phyloP scores from a whole-genome alignment of 2,797 vertebrate species.

The Margarornis squamiger region DNA sequence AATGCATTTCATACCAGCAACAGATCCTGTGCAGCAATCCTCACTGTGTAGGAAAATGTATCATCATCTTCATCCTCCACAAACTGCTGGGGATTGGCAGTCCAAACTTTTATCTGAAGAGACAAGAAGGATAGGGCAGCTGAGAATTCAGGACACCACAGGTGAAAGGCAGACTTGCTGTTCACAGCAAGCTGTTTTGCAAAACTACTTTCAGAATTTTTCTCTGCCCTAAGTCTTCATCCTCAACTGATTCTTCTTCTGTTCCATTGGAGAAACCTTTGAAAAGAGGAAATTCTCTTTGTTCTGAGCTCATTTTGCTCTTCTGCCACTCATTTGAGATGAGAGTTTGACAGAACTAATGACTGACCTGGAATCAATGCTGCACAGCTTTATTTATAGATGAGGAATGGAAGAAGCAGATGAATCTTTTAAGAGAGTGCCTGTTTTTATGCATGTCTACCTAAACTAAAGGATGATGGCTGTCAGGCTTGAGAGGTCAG shows the following conservation, averaged over 20 bases:
- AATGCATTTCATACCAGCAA: slow-evolving; percentile 84
- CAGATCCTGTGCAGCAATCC: slow-evolving; percentile 96
- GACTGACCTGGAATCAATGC: background rate
- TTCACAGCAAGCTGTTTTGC: background rate
- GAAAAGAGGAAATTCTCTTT: background rate
- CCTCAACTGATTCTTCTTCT: background rate
- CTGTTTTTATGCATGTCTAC: background rate
- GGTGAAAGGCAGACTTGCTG: background rate
- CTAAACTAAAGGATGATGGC: background rate
- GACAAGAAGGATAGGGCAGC: background rate
- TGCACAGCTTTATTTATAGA: background rate
- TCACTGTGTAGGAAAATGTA: slow-evolving; percentile 96
- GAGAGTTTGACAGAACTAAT: background rate
- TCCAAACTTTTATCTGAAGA: slow-evolving; percentile 94
- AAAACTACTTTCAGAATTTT: background rate
- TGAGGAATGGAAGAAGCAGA: background rate
- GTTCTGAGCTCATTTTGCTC: background rate
- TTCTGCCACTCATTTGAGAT: background rate
- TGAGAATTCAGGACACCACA: background rate
- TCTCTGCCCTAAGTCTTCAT: background rate
- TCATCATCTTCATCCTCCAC: slow-evolving; percentile 99
- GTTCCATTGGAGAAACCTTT: background rate
- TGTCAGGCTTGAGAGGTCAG: background rate
- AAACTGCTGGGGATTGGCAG: slow-evolving; percentile 96
- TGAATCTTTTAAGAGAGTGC: background rate